These are phyloP conservation scores for Redunca redunca DNA, from an alignment of 2,113 vertebrate species.

Conservation along the genomic window DNA sequence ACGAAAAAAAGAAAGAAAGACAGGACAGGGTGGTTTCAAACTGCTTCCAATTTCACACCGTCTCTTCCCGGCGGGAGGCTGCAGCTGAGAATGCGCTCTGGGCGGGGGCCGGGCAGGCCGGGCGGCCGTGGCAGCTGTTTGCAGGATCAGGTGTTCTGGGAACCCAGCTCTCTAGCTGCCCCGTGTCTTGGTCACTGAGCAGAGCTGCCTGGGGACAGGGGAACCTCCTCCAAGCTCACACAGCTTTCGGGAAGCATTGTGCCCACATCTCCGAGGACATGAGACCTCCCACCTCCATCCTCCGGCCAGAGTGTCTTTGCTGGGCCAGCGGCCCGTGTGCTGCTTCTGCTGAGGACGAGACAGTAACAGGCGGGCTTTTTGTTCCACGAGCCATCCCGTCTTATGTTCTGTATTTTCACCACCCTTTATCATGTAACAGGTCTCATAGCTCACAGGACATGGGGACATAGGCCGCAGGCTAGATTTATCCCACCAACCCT, in stretches of 20 bases:
- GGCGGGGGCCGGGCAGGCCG: rapidly evolving
- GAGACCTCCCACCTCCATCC: rapidly evolving
- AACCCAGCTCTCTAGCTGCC: background rate
- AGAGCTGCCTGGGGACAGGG: background rate
- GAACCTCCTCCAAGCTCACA: background rate
- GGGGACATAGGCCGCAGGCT: background rate
- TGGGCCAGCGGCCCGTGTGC: rapidly evolving
- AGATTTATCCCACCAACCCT: rapidly evolving
- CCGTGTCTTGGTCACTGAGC: background rate
- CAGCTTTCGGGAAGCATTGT: rapidly evolving
- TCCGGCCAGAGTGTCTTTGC: rapidly evolving
- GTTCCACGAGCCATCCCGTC: rapidly evolving
- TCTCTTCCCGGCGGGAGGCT: background rate
- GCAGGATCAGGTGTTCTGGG: background rate
- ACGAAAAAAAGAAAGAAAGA: rapidly evolving
- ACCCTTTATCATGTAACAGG: background rate
- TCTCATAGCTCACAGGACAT: rapidly evolving
- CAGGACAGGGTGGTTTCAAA: background rate
- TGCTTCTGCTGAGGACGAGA: background rate
- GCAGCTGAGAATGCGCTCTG: background rate
- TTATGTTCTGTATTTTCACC: rapidly evolving
- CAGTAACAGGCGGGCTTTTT: rapidly evolving
- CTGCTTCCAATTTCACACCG: background rate
- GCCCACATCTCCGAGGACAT: background rate
- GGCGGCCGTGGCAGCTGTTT: background rate